phyloP scores from a whole-genome alignment of 2,113 vertebrate genomes.

The Osmerus mordax region DNA sequence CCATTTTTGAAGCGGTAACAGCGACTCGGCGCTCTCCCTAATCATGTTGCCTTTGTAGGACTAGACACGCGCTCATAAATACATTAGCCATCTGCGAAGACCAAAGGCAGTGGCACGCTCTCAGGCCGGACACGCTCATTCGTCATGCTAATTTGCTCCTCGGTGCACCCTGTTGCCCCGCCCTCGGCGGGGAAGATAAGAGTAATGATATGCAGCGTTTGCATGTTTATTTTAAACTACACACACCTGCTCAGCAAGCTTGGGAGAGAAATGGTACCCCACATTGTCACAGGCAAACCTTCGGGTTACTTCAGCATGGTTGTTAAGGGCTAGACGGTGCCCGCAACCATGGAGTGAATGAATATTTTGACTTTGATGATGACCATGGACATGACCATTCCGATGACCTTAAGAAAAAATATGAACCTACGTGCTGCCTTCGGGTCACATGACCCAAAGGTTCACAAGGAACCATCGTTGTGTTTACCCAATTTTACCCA shows the following conservation, averaged over 20 bases:
- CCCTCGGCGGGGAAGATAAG: slow-evolving; percentile 17
- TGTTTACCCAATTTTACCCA: too few relatives aligned
- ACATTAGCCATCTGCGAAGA: slow-evolving; percentile 43
- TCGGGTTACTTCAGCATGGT: too few relatives aligned
- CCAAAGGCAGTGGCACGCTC: slow-evolving; percentile 33
- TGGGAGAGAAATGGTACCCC: background rate
- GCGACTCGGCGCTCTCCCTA: slow-evolving; percentile 23
- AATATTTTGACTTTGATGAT: too few relatives aligned
- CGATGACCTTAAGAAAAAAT: too few relatives aligned
- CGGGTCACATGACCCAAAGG: too few relatives aligned
- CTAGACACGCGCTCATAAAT: slow-evolving; percentile 26
- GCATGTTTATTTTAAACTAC: slow-evolving; percentile 21
- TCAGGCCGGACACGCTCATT: slow-evolving; percentile 35
- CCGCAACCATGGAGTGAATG: too few relatives aligned
- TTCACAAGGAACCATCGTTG: too few relatives aligned
- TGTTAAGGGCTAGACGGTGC: too few relatives aligned
- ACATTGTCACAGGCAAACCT: too few relatives aligned
- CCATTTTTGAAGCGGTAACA: background rate
- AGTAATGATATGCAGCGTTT: slow-evolving; percentile 36
- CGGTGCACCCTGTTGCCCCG: slow-evolving; percentile 29
- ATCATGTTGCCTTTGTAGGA: slow-evolving; percentile 22
- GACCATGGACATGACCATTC: too few relatives aligned
- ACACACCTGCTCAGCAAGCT: slow-evolving; percentile 5
- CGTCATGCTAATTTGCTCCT: slow-evolving; percentile 45
- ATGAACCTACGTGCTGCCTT: too few relatives aligned